Base-by-base conservation (phyloP, 2,888 invertebrate genomes). In the Parascotia fuliginaria region DNA sequence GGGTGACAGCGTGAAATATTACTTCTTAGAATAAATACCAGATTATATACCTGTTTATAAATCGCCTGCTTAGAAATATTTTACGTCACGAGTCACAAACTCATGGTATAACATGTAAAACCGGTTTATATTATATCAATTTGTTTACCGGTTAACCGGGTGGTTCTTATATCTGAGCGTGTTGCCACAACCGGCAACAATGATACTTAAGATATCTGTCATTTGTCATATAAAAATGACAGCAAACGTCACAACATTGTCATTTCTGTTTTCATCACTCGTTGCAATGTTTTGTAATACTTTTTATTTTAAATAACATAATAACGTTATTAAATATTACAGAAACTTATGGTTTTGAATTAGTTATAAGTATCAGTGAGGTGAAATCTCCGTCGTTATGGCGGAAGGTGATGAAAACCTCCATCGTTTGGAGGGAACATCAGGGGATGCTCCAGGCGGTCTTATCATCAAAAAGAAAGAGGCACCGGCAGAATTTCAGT, bases 351-450 rank as follows among this genome's bases (percentile, higher is more conserved):
- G 50, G 50, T 46, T 33, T 34, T 32, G 55, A 7, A 33, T 42
- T 50, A 49, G 29, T 34, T 12, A 4, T 53, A 53, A 63, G 55
- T 53, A 34, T 34, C 14, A 48, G 49, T 57, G 29, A 14, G 9
- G 22, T n/a, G 3, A 16, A 22, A 40, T 12, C 29, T 12, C 4
- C 32, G 13, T 31, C 29, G 65, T 11, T 41, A 91, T 92, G 91
- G 70, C 85, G 2, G 90, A 89, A 12, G 89, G 89, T 19, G 93
- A 94, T 12, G 94, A 94, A 69, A 93, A 92, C 69, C 80, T 96
- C 49, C 95, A 96, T 89, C 94, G 96, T 51, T 88, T 97, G 62
- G 95, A 95, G 83, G 97, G 96, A 14, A 93, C 93, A 19, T 89
- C 92, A 13, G 88, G 90, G 0, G 93, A 94, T 65, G 92, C 91